A percentile compares a stretch with the other conserved stretches of the same genome.
Evolutionary conservation across 2,797 vertebrate species (phyloP).

Genomic region (Lithobates sylvaticus): DNA sequence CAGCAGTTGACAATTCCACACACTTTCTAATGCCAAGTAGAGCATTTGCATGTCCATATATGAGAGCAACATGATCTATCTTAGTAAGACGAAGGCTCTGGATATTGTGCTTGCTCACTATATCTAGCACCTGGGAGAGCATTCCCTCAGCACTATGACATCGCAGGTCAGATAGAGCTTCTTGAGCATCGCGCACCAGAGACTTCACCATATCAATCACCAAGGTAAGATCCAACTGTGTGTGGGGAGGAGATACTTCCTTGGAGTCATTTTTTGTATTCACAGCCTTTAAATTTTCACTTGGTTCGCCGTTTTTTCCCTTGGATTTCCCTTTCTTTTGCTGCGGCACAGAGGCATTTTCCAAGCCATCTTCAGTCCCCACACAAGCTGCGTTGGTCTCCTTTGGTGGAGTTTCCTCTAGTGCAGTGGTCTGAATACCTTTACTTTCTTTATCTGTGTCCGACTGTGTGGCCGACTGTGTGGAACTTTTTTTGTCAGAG

Average conservation of each 20-base stretch:
- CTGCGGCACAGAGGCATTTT: no score
- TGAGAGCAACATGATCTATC: constrained; percentile 82
- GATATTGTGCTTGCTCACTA: constrained; percentile 72
- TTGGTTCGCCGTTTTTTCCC: no score
- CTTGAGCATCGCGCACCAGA: constrained; percentile 76
- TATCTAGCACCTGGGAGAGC: constrained; percentile 79
- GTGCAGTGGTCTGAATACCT: no score
- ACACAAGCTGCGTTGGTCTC: no score
- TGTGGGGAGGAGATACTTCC: no score
- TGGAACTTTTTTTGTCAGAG: constrained; percentile 26
- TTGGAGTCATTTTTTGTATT: no score
- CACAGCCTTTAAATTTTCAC: no score
- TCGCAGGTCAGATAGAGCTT: constrained; percentile 78
- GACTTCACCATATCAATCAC: constrained; percentile 72
- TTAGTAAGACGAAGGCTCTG: constrained; percentile 78
- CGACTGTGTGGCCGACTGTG: no score
- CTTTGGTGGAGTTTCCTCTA: no score
- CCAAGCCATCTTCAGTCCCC: no score
- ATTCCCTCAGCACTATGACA: constrained; percentile 83
- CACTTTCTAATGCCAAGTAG: constrained; percentile 87
- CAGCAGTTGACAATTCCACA: constrained; percentile 87
- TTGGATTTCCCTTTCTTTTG: no score
- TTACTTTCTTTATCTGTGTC: no score
- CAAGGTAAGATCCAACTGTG: constrained; percentile 67
- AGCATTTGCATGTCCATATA: constrained; percentile 85